Evolutionary conservation across 2,888 invertebrate genomes (phyloP), one percentile per base, ranked within the genome.

Genomic region (Endotricha flammealis): DNA sequence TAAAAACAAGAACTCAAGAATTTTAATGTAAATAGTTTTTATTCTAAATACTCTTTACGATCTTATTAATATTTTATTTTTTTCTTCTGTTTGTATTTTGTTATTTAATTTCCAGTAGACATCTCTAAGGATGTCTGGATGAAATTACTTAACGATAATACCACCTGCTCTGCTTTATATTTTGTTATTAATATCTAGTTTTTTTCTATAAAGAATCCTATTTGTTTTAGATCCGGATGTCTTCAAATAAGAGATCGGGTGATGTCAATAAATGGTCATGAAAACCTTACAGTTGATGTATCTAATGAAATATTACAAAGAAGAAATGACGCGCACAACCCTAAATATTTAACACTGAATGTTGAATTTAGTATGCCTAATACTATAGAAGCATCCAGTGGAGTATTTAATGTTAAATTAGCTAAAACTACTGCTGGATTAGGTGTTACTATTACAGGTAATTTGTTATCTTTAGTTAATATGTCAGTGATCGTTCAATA

Each of bases 331-430:
- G 78, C 88, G 1, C 88, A 86, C 36, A 88, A 81, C 8, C 87
- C 82, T 5, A 89, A 90, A 51, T 91, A 93, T 81, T 88, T 96
- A 24, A 92, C 92, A 28, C 69, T 97, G 25, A 93, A 94, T 53
- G 90, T 95, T 1, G 96, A 97, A 67, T 97, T 97, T 72, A 95
- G 95, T 77, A 95, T 97, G 71, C 94, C 95, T 6, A 96, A 97
- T 50, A 91, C 95, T 0, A 95, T 97, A 28, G 94, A 96, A 46
- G 96, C 97, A 1, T 93, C 95, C 3, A 94, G 95, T 53, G 97
- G 97, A 0, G 92, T 96, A 0, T 97, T 97, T 64, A 94, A 93
- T 45, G 96, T 98, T 0, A 95, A 96, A 71, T 86, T 98, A 32
- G 93, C 95, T 3, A 92, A 92, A 52, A 91, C 90, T 14, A 91